phyloP scores from a whole-genome alignment of 1,140 invertebrate genomes.

The Papilio dardanus region DNA sequence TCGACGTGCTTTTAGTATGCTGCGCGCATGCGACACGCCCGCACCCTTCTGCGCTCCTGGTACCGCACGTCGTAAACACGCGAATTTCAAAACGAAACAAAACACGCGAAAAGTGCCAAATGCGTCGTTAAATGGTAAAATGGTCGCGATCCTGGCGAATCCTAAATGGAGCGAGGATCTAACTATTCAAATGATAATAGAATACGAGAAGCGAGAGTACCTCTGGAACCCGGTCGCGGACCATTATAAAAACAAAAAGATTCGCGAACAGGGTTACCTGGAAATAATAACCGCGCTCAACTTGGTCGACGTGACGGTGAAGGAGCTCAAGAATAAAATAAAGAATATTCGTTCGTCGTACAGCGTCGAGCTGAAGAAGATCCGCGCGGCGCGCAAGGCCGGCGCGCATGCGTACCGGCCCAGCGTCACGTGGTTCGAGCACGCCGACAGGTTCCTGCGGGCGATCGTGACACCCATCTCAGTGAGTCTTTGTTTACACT shows the following conservation, averaged over 20 bases:
- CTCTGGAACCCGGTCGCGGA: conserved; percentile 78
- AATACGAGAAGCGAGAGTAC: conserved; percentile 78
- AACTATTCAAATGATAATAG: conserved; percentile 79
- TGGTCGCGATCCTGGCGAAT: conserved; percentile 78
- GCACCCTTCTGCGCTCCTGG: conserved; percentile 78
- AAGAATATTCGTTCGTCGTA: conserved; percentile 80
- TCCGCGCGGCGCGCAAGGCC: conserved; percentile 77
- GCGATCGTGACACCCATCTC: conserved; percentile 80
- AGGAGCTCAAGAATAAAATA: conserved; percentile 81
- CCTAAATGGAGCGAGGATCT: conserved; percentile 80
- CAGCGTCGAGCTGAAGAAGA: conserved; percentile 81
- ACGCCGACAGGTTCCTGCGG: conserved; percentile 81
- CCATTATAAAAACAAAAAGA: conserved; percentile 80
- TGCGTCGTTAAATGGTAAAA: conserved; percentile 60
- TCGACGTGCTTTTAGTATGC: conserved; percentile 82
- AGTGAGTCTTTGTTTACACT: conserved; percentile 68
- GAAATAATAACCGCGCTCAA: conserved; percentile 78
- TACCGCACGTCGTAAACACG: conserved; percentile 56
- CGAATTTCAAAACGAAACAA: conserved; percentile 52
- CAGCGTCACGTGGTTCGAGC: conserved; percentile 81
- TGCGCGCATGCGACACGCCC: conserved; percentile 81
- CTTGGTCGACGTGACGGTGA: conserved; percentile 74
- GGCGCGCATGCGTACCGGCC: conserved; percentile 80
- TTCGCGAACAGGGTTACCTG: conserved; percentile 76
- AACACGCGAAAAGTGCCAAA: conserved; percentile 46